phyloP scores from a whole-genome alignment of 2,888 invertebrate genomes.

The Acanthoscelides obtectus region DNA sequence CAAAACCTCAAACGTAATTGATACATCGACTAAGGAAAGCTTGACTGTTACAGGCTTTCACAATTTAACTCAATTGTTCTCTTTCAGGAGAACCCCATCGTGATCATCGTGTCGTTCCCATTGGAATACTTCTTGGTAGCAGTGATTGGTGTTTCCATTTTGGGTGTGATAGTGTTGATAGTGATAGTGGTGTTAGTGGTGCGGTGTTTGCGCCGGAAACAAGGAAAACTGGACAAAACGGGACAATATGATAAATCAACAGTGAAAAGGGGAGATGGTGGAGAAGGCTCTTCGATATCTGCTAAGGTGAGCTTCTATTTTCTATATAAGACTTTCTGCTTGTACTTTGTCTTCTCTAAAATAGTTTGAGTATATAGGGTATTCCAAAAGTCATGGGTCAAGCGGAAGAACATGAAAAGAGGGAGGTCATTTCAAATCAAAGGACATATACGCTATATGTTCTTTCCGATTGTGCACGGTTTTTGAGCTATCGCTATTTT shows the following conservation, averaged over 20 bases:
- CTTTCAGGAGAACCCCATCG: slow-evolving; percentile 67
- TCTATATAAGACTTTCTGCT: not conserved
- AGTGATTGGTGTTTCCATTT: slow-evolving; percentile 58
- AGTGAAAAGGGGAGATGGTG: not conserved
- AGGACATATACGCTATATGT: too few species aligned
- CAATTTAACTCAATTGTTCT: too few species aligned
- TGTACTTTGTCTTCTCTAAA: not conserved
- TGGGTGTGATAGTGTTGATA: slow-evolving; percentile 60
- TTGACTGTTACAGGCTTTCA: too few species aligned
- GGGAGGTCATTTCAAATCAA: too few species aligned
- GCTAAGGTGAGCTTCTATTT: not conserved
- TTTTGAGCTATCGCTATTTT: too few species aligned
- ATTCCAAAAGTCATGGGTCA: too few species aligned
- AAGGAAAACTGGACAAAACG: slow-evolving; percentile 14
- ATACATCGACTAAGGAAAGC: too few species aligned
- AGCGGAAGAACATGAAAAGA: too few species aligned
- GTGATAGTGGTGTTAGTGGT: slow-evolving; percentile 61
- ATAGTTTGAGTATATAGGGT: too few species aligned
- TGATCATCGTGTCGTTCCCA: slow-evolving; percentile 59
- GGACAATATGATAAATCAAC: not conserved
- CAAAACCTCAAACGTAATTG: too few species aligned
- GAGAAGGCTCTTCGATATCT: not conserved
- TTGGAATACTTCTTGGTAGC: slow-evolving; percentile 66
- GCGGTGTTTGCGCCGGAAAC: slow-evolving; percentile 39
- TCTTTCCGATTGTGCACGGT: too few species aligned